phyloP scores from a whole-genome alignment of 2,888 invertebrate genomes.

The Drosophila imparisetae region DNA sequence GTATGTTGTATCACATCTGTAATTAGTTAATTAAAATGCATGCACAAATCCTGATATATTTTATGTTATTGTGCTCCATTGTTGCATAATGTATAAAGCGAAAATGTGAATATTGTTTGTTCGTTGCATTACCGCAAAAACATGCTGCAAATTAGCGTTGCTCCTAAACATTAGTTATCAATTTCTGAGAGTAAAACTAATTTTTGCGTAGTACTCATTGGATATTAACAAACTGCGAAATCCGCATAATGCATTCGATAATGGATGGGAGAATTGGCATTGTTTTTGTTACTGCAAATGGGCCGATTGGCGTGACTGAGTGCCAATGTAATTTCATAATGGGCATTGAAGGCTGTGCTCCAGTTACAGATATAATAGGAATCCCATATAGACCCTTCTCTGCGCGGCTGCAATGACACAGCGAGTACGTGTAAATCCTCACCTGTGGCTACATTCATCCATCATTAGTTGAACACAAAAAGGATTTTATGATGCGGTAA shows the following conservation, averaged over 20 bases:
- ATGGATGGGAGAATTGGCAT: slow-evolving; percentile 13
- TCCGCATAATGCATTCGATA: slow-evolving; percentile 36
- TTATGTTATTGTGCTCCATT: background rate
- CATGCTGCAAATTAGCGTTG: slow-evolving; percentile 24
- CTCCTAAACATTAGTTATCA: slow-evolving; percentile 53
- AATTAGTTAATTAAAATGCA: slow-evolving; percentile 38
- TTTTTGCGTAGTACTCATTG: slow-evolving; percentile 16
- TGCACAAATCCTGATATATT: background rate
- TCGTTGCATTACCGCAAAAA: slow-evolving; percentile 40
- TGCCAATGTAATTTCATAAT: slow-evolving; percentile 46
- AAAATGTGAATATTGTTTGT: slow-evolving; percentile 33
- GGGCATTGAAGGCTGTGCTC: slow-evolving; percentile 32
- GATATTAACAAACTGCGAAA: slow-evolving; percentile 46
- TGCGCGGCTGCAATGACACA: background rate
- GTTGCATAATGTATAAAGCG: slow-evolving; percentile 18
- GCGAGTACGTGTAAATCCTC: slow-evolving; percentile 26
- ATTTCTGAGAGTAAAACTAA: slow-evolving; percentile 41
- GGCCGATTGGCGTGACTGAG: slow-evolving; percentile 13
- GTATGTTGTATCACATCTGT: background rate
- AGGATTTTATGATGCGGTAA: slow-evolving; percentile 81
- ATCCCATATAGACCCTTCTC: slow-evolving; percentile 1
- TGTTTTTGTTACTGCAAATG: slow-evolving; percentile 21
- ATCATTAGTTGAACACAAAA: slow-evolving; percentile 80
- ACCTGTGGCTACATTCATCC: slow-evolving; percentile 76
- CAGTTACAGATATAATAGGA: slow-evolving; percentile 29